Conservation (phyloP, 2,797 vertebrate genomes). For the Gallirallus australis region DNA sequence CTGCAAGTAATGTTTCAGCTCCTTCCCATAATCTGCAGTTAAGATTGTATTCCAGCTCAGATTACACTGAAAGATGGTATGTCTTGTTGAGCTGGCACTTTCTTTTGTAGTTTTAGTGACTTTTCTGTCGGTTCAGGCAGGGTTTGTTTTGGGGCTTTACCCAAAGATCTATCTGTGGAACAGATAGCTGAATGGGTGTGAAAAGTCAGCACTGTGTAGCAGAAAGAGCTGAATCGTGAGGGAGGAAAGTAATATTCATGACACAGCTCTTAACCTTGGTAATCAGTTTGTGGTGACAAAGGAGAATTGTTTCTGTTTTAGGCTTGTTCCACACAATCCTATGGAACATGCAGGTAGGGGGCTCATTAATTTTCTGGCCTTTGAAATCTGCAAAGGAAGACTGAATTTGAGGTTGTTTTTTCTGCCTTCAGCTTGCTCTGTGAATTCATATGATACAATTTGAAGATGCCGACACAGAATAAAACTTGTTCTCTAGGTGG, state of each 20-base stretch:
- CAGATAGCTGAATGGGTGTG: neutral
- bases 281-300: neutral
- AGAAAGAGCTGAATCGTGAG: neutral
- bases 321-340: neutral
- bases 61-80: neutral
- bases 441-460: neutral
- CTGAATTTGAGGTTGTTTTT: neutral
- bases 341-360: accelerated
- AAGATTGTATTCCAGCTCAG: neutral
- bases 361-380: neutral
- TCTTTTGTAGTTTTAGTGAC: neutral
- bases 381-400: neutral
- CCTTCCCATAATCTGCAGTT: neutral
- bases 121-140: neutral
- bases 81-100: neutral
- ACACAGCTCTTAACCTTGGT: neutral
- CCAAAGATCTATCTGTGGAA: neutral
- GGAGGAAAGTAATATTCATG: neutral
- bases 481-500: neutral
- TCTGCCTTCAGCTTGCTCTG: neutral
- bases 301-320: neutral
- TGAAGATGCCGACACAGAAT: neutral
- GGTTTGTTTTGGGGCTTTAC: accelerated
- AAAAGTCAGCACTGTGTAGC: neutral
- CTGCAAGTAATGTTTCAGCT: neutral